phyloP scores from a whole-genome alignment of 2,113 vertebrate genomes.

The Rutilus rutilus region DNA sequence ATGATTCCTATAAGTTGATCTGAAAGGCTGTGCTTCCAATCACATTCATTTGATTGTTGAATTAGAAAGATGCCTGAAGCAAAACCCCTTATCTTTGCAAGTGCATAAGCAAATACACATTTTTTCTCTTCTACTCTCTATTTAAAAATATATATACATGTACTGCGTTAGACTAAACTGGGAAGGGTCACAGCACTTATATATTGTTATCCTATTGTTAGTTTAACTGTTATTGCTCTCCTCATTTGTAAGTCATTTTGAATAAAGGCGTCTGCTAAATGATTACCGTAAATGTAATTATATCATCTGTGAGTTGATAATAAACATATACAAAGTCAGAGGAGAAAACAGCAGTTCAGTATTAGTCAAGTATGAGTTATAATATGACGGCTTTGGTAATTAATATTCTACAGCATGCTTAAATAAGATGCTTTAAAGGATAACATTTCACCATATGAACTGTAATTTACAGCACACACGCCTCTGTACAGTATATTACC shows the following conservation, averaged over 20 bases:
- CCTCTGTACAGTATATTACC: conserved; percentile 65
- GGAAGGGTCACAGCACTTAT: too few species aligned
- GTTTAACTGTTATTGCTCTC: too few species aligned
- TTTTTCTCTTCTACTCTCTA: background rate
- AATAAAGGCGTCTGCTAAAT: too few species aligned
- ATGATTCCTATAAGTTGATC: background rate
- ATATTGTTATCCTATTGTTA: too few species aligned
- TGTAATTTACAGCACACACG: conserved; percentile 44
- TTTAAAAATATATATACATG: too few species aligned
- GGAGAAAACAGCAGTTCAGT: background rate
- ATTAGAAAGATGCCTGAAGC: background rate
- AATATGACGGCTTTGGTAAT: too few species aligned
- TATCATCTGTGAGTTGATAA: background rate
- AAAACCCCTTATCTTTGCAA: background rate
- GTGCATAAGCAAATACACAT: background rate
- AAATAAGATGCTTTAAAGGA: conserved; percentile 8
- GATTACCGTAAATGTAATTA: background rate
- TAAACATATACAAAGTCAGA: background rate
- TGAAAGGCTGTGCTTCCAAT: background rate
- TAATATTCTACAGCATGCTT: too few species aligned
- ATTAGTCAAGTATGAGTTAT: background rate
- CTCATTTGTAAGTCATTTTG: too few species aligned
- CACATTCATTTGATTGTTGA: background rate
- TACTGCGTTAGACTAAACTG: too few species aligned
- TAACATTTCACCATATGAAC: conserved; percentile 24